These are phyloP conservation scores for Pangasianodon hypophthalmus DNA, from an alignment of 2,113 vertebrate genomes.

Conservation along the genomic window DNA sequence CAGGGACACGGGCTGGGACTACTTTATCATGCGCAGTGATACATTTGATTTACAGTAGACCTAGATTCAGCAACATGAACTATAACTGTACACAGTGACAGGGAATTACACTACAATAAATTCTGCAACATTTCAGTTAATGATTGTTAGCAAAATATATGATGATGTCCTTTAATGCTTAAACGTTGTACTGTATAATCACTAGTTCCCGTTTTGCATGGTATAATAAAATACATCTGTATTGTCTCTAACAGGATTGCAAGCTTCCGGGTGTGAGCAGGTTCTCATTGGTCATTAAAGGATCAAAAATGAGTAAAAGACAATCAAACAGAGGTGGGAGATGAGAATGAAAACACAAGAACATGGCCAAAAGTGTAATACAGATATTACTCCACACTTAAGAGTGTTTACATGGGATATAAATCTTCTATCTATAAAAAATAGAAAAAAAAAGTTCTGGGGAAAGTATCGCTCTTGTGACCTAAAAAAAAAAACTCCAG, in stretches of 20 bases:
- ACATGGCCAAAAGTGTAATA: background rate
- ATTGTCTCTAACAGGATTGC: background rate
- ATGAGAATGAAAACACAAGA: background rate
- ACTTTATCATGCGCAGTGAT: slow-evolving; percentile 48
- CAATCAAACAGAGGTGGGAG: background rate
- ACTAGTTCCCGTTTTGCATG: background rate
- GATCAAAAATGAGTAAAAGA: background rate
- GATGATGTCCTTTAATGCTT: background rate
- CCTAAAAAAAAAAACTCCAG: slow-evolving; percentile 48
- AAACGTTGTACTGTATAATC: background rate
- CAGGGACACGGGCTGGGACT: slow-evolving; percentile 8
- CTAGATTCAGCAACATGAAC: background rate
- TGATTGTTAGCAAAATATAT: background rate
- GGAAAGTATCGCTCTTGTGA: background rate
- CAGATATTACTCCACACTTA: background rate
- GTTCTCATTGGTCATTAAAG: background rate
- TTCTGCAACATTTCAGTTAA: background rate
- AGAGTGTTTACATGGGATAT: background rate
- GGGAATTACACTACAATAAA: background rate
- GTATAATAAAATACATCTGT: background rate
- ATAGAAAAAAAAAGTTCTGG: slow-evolving; percentile 23
- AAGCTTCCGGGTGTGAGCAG: background rate
- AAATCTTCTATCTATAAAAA: background rate
- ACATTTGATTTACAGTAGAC: background rate
- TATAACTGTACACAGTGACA: background rate